Conservation (phyloP, 1,140 invertebrate genomes). For the Atopsyche davidsoni region DNA sequence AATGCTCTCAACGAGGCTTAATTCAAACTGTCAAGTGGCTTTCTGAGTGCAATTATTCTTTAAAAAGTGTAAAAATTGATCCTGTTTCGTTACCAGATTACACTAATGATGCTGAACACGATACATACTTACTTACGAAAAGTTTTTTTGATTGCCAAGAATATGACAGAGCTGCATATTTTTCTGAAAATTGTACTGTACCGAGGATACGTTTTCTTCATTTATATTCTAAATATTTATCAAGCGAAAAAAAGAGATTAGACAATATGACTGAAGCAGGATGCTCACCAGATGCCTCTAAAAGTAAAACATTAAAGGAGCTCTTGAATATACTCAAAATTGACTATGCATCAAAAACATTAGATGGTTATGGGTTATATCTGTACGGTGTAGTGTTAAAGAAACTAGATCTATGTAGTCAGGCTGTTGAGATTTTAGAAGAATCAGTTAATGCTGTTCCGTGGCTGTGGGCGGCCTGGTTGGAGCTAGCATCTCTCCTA, state of each 20-base stretch:
- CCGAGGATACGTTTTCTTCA: conserved; percentile 48
- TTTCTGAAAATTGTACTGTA: conserved; percentile 63
- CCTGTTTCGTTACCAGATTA: background rate
- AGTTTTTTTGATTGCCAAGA: conserved; percentile 89
- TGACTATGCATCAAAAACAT: conserved; percentile 54
- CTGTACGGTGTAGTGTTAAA: conserved; percentile 88
- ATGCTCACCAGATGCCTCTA: conserved; percentile 58
- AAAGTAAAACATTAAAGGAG: conserved; percentile 51
- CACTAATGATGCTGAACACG: conserved; percentile 52
- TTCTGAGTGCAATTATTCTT: conserved; percentile 62
- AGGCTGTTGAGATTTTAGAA: conserved; percentile 70
- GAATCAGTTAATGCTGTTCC: conserved; percentile 73
- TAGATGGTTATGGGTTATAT: conserved; percentile 87
- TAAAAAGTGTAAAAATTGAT: conserved; percentile 5
- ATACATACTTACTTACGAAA: conserved; percentile 75
- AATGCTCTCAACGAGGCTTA: conserved; percentile 65
- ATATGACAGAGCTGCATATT: conserved; percentile 85
- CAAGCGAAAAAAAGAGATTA: conserved; percentile 80
- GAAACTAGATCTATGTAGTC: conserved; percentile 71
- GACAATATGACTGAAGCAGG: conserved; percentile 77
- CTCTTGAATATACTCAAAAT: conserved; percentile 51
- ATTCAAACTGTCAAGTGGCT: conserved; percentile 76
- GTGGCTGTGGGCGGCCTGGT: conserved; percentile 88
- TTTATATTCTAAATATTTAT: conserved; percentile 57
- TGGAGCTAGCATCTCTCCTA: conserved; percentile 82